Evolutionary conservation across 2,797 vertebrate species (phyloP).

Genomic region (Pygocentrus nattereri): DNA sequence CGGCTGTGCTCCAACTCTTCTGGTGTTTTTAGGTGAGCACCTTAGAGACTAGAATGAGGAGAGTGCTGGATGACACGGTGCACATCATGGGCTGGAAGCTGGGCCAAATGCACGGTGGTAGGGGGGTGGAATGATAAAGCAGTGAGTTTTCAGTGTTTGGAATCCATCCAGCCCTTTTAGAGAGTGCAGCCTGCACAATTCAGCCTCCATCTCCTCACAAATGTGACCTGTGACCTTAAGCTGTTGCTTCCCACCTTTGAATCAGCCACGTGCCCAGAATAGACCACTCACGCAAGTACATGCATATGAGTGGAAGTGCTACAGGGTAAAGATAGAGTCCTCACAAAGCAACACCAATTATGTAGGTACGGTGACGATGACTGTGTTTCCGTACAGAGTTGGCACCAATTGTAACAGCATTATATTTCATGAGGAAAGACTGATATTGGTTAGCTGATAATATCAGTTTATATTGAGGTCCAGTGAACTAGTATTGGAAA

Average conservation of each 20-base stretch:
- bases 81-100: conserved; percentile 22
- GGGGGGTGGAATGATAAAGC: conserved; percentile 33
- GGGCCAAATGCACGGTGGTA: neutral
- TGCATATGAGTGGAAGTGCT: conserved; percentile 4
- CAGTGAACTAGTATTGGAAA: no score
- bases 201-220: conserved; percentile 29
- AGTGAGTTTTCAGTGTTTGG: conserved; percentile 16
- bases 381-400: no score
- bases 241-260: conserved; percentile 25
- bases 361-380: no score
- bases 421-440: neutral
- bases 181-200: conserved; percentile 34
- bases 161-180: conserved; percentile 49
- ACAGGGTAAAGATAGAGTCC: neutral
- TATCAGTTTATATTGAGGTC: no score
- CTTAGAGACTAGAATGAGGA: conserved; percentile 49
- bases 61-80: conserved; percentile 14
- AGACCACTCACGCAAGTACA: neutral
- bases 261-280: conserved; percentile 30
- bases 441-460: no score
- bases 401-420: no score
- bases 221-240: conserved; percentile 1
- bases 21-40: conserved; percentile 37
- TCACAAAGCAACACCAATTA: neutral
- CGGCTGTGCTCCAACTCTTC: neutral